A percentile compares a stretch with the other conserved stretches of the same genome.
Conservation (phyloP, 2,113 vertebrate species). For the Marcusenius ussheri region DNA sequence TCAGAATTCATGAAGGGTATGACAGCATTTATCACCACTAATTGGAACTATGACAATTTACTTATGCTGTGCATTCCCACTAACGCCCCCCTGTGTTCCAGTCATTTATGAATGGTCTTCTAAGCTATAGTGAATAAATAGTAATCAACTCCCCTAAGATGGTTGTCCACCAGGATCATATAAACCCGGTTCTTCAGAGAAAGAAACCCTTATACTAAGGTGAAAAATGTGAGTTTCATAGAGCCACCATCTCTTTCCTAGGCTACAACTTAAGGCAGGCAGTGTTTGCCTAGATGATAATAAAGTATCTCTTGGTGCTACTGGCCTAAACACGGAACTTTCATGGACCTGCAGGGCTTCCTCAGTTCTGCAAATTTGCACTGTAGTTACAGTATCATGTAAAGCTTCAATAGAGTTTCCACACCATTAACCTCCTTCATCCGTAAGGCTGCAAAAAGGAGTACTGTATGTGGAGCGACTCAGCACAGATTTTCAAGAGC, state of each 20-base stretch:
- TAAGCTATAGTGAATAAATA: background rate
- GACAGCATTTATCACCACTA: background rate
- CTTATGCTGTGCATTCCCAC: background rate
- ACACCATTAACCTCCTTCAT: background rate
- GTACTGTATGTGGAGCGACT: background rate
- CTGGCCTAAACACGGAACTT: background rate
- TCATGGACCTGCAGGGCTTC: background rate
- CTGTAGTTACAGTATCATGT: background rate
- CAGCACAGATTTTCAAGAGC: background rate
- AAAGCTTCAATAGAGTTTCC: background rate
- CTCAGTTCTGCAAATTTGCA: background rate
- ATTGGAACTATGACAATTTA: background rate
- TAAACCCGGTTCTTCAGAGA: background rate
- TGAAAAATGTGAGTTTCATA: background rate
- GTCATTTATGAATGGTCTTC: background rate
- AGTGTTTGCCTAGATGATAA: too few relatives aligned
- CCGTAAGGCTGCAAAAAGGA: background rate
- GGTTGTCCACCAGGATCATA: background rate
- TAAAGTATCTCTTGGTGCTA: background rate
- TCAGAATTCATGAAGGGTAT: background rate
- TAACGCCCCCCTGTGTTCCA: background rate
- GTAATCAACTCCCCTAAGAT: background rate
- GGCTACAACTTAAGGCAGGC: too few relatives aligned
- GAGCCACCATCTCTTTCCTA: background rate
- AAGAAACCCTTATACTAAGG: background rate